Evolutionary conservation across 2,113 vertebrate species (phyloP), one percentile per base, ranked within the genome.

Genomic region (Spea bombifrons): DNA sequence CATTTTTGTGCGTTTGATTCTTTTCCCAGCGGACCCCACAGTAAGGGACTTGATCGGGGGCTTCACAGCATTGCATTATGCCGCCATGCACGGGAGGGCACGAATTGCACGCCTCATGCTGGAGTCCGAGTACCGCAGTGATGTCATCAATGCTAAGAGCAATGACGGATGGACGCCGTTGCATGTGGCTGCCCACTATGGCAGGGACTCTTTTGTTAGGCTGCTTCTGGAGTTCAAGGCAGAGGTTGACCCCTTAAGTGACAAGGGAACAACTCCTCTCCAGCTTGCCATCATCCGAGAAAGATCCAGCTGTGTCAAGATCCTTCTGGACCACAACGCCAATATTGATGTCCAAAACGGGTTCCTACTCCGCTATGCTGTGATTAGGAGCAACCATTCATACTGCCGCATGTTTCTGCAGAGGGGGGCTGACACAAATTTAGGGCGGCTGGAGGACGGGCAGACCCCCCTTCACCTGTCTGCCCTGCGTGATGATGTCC

Each of bases 321-420:
- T 99, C 87, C 96, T 99, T 17, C 92, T 99, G 86, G 97, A 99
- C 90, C 95, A 97, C 90, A 94, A 91, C 44, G 97, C 97, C 91
- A 96, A 99, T 88, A 99, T 99, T 69, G 96, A 99, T 91, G 98
- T 99, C 84, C 97, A 99, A 59, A 98, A 99, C 3, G 97, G 97
- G 78, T 98, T 99, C 90, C 91, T 99, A 86, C 83, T 99, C 82
- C 96, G 96, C 8, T 99, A 98, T 0, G 97, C 97, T 16, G 97
- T 99, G 88, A 98, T 99, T 86, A 98, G 98, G 89, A 97, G 97
- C 88, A 99, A 99, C 85, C 97, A 99, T 89, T 94, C 96, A 0
- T 98, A 99, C 83, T 99, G 97, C 91, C 95, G 97, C 61, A 98
- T 99, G 96, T 99, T 99, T 89, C 94, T 99, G 78, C 97, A 99